Conservation (phyloP, 2,113 vertebrate species). For the Callithrix jacchus region DNA sequence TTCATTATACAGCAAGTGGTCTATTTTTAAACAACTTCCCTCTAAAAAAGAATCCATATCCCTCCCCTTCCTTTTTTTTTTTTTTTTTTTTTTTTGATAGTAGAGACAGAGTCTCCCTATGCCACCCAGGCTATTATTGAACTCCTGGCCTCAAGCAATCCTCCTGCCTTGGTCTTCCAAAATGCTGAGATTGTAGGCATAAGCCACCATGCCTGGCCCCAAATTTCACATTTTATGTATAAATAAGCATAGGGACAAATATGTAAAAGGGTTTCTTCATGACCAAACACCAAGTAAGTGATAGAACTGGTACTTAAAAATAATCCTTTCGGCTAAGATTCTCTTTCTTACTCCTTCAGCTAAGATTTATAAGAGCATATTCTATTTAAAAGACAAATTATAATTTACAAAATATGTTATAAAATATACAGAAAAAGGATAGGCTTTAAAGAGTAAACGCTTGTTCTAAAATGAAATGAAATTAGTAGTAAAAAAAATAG, state of each 20-base stretch:
- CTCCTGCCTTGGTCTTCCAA: too few species aligned
- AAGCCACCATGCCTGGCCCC: too few species aligned
- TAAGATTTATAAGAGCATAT: background rate
- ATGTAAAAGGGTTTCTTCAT: background rate
- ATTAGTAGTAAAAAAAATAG: background rate
- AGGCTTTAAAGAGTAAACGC: background rate
- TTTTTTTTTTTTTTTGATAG: too few species aligned
- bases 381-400: background rate
- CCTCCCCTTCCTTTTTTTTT: too few species aligned
- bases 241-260: background rate
- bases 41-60: background rate
- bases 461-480: slow-evolving; percentile 22
- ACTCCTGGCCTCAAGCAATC: too few species aligned
- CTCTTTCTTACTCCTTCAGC: background rate
- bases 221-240: background rate
- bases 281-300: background rate
- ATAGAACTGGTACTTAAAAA: background rate
- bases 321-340: background rate
- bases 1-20: background rate
- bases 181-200: too few species aligned
- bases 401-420: background rate
- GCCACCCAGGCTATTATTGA: too few species aligned
- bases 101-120: too few species aligned
- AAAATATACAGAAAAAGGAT: background rate
- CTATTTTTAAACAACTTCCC: background rate